Base-by-base conservation (phyloP, 2,888 invertebrate species). In the Stenodema calcarata region DNA sequence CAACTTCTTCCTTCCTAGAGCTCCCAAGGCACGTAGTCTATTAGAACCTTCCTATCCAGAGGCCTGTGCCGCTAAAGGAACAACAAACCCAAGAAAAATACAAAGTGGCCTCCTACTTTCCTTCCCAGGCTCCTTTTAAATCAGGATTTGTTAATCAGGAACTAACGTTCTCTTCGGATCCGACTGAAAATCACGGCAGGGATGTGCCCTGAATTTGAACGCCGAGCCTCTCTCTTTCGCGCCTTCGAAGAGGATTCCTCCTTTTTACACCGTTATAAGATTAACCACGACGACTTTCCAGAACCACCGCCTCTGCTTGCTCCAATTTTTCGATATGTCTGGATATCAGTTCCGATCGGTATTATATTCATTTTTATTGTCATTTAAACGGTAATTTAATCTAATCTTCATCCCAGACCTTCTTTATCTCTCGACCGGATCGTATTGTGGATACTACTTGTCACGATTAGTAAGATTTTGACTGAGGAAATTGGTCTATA, bases 21-120 rank as follows among this genome's bases (percentile, higher is more conserved):
- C 62, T 83, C 69, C 83, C 83, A 83, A 69, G 18, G 28, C 83
- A 83, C 83, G 83, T 83, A 83, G 70, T 83, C 83, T 83, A 83
- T 83, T 83, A 83, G 83, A 83, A 69, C 54, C 50, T 47, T 28
- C 80, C 80, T 80, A 80, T 80, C 80, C 41, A 35, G 41, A 79
- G 44, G 44, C 27, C n/a, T 23, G n/a, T 30, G 80, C 50, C 50
- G 30, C 54, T 23, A 30, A n/a, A 30, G 50, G 50, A 44, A 50
- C 80, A 50, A 80, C 80, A 80, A 80, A 80, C 80, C 80, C 28
- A 80, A 80, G 80, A 80, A 80, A 80, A 80, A 80, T 80, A 80
- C 80, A 80, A 80, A 80, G 80, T 30, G 80, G 80, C 18, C 80
- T 50, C 50, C 50, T 47, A 14, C 80, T 54, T 54, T 54, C 50